Evolutionary conservation across 35 echinoderm and acorn worm species (phyloP), one percentile per base, ranked within the genome.

Genomic region (Apostichopus japonicus): DNA sequence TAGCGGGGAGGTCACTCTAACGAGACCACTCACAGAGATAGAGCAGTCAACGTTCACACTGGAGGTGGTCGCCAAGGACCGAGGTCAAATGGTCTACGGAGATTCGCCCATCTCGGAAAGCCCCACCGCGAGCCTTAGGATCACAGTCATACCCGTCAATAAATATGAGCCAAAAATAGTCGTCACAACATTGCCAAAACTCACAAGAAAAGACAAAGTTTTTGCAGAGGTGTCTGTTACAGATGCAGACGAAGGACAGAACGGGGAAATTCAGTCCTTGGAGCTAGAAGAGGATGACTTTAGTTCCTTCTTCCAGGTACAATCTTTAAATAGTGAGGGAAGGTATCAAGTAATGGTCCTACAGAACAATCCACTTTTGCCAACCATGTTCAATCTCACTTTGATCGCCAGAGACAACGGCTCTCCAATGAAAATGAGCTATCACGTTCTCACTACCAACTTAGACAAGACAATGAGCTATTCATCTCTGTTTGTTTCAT

Each of bases 1-100:
- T 53, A 99, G 95, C 91, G 97, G 97, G 15, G 95, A 94, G 11
- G 95, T 99, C 8, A 95, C 95, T 8, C 77, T 99, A 15, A 99
- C 97, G 13, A 95, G 94, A 90, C 93, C 95, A 16, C 84, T 99
- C 59, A 63, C 92, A 78, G 86, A 96, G 54, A 54, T 77, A 52
- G 91, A 92, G 11, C 17, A 72, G 22, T 44, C 77, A 7, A 27
- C 73, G 17, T 94, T 96, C 67, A 76, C 87, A 11, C 82, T 99
- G 11, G 84, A 90, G 24, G 78, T 99, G 83, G 87, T 93, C 57
- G 97, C 97, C 6, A 96, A 94, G 77, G 97, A 99, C 54, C 92
- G 97, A 81, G 97, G 97, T 5, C 92, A 95, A 24, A 96, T 93
- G 86, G 77, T 92, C 0, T 98, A 98, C 77, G 91, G 94, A 54